These are phyloP conservation scores for Scaptomyza caliginosa DNA, from an alignment of 2,888 invertebrate species.

Conservation along the genomic window DNA sequence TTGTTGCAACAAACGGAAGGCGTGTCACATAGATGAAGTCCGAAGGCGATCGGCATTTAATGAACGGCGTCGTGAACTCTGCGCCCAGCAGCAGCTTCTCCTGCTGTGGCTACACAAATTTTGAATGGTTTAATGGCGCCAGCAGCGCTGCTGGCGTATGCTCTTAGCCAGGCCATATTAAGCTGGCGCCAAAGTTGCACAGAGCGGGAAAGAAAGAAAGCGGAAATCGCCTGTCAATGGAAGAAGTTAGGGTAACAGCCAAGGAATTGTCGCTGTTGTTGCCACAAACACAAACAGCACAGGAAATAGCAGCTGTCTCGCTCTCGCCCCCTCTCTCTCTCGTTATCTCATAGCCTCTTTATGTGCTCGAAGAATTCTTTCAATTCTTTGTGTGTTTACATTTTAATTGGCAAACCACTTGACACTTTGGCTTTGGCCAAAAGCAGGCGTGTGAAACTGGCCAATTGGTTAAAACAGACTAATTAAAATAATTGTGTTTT, in stretches of 20 bases:
- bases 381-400: slow-evolving; percentile 42
- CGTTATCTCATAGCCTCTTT: not conserved
- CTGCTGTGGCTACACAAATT: slow-evolving; percentile 55
- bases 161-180: slow-evolving; percentile 8
- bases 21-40: slow-evolving; percentile 57
- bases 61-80: slow-evolving; percentile 75
- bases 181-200: slow-evolving; percentile 54
- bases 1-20: slow-evolving; percentile 42
- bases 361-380: slow-evolving; percentile 13
- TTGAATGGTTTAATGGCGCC: slow-evolving; percentile 72
- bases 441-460: slow-evolving; percentile 49
- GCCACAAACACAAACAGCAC: slow-evolving; percentile 10
- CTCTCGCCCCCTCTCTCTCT: not conserved
- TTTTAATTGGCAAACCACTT: slow-evolving; percentile 43
- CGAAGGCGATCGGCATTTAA: slow-evolving; percentile 48
- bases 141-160: slow-evolving; percentile 65
- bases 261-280: slow-evolving; percentile 49
- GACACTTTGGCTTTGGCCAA: slow-evolving; percentile 21
- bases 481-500: slow-evolving; percentile 72
- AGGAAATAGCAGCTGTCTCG: slow-evolving; percentile 42
- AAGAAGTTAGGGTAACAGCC: slow-evolving; percentile 25
- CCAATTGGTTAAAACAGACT: slow-evolving; percentile 56
- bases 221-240: slow-evolving; percentile 76
- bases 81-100: slow-evolving; percentile 18
- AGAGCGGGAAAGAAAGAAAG: not conserved